Evolutionary conservation across 2,888 invertebrate genomes (phyloP), one percentile per base, ranked within the genome.

Genomic region (Strigamia transsilvanica): DNA sequence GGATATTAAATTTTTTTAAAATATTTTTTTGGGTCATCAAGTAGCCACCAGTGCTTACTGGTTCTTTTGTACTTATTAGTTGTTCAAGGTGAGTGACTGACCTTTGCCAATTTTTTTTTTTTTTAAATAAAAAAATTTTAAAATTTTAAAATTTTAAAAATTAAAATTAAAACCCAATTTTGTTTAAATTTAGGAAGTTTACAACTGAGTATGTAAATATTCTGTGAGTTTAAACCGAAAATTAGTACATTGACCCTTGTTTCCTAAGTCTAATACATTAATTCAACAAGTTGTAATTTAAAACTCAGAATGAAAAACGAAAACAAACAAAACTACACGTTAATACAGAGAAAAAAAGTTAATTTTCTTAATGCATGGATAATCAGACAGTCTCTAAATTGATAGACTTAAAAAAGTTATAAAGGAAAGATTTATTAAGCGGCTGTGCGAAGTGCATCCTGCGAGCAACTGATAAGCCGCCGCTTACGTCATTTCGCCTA

Each of bases 401-500:
- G 18, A 10, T 23, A 61, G 7, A 23, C 21, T 23, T 61, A 61
- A 61, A 61, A 18, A 61, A 18, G 61, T 61, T 61, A 18, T 23
- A 21, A 21, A 23, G 61, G 23, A 61, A 61, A 61, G 61, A 61
- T 61, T 18, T 61, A 61, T 61, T 61, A 46, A 61, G 61, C 61
- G 2, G 61, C 61, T 61, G 27, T 23, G 61, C 61, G 12, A 21
- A 61, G 61, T 61, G 61, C 23, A n/a, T 61, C 61, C 61, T 61
- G 61, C 61, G 61, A 18, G 61, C 61, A 61, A 61, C 18, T 23
- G 61, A 61, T 61, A 61, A 61, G 23, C 21, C 61, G 6, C n/a
- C 1, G 23, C 61, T 23, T 23, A 61, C 61, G 61, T 61, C 61
- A 61, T 21, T 3, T 12, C 61, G 10, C 61, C 61, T 61, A 61